phyloP scores from a whole-genome alignment of 2,888 invertebrate species.

The Clanis bilineata region DNA sequence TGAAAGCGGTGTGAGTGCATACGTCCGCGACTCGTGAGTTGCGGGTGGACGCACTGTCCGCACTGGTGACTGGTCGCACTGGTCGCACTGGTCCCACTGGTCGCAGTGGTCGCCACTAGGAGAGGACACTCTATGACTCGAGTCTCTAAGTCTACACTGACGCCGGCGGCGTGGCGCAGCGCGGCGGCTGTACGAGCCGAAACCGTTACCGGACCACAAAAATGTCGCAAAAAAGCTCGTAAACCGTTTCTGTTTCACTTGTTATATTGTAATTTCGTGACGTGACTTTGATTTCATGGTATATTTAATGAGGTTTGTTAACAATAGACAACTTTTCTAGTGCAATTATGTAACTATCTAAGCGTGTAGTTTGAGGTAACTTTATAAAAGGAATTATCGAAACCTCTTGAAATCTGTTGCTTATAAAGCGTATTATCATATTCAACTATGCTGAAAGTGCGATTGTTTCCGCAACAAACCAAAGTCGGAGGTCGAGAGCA shows the following conservation, averaged over 20 bases:
- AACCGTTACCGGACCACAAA: constrained; percentile 72
- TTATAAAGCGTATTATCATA: neutral
- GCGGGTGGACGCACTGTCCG: constrained; percentile 36
- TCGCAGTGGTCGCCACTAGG: too few relatives aligned
- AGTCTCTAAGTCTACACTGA: too few relatives aligned
- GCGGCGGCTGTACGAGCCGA: constrained; percentile 48
- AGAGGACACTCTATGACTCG: too few relatives aligned
- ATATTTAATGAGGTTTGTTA: constrained; percentile 57
- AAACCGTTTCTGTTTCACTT: constrained; percentile 75
- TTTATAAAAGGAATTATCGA: constrained; percentile 20
- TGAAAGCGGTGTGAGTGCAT: neutral
- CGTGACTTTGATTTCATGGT: constrained; percentile 69
- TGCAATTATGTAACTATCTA: constrained; percentile 59
- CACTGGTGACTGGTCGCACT: constrained; percentile 37
- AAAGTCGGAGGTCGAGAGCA: neutral
- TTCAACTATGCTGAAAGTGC: neutral
- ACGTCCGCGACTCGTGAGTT: constrained; percentile 23
- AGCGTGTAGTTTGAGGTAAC: constrained; percentile 43
- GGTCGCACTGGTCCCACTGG: too few relatives aligned
- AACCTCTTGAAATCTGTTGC: neutral
- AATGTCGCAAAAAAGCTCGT: constrained; percentile 67
- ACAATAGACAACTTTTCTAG: constrained; percentile 50
- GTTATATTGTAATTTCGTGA: constrained; percentile 67
- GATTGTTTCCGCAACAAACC: neutral
- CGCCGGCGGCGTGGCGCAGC: constrained; percentile 22